Conservation (phyloP, 2,113 vertebrate genomes). For the Cyprinodon brontotheroides region DNA sequence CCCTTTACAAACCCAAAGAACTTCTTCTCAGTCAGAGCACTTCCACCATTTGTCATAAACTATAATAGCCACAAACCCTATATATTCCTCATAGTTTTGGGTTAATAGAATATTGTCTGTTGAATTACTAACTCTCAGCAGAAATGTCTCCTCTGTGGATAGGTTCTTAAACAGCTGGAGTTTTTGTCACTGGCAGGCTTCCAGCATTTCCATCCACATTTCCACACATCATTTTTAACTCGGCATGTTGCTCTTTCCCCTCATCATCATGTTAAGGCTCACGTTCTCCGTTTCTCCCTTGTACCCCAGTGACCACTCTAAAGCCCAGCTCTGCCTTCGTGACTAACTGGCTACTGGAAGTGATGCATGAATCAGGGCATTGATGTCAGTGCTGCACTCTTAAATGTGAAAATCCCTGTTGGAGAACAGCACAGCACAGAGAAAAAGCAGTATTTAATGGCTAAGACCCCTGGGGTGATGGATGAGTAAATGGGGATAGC, state of each 20-base stretch:
- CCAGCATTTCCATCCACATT: constrained; percentile 23
- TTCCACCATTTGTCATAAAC: background rate
- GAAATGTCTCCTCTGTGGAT: constrained; percentile 16
- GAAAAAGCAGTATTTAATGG: background rate
- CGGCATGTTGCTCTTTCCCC: background rate
- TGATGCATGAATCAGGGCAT: constrained; percentile 1
- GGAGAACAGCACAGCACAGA: background rate
- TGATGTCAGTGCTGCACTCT: constrained; percentile 18
- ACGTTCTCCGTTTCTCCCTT: constrained; percentile 16
- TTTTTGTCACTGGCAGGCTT: constrained; percentile 33
- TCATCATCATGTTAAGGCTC: constrained; percentile 26
- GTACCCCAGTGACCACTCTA: constrained; percentile 6
- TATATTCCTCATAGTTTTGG: background rate
- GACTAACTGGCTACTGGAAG: background rate
- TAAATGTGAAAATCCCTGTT: constrained; percentile 2
- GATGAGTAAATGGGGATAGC: background rate
- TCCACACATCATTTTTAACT: background rate
- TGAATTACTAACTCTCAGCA: constrained; percentile 8
- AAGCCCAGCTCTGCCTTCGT: background rate
- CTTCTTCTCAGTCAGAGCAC: background rate
- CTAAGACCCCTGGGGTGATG: background rate
- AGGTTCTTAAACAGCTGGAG: constrained; percentile 22
- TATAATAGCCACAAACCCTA: background rate
- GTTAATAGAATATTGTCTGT: background rate
- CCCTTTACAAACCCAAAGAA: background rate